Base-by-base conservation (phyloP, 2,797 vertebrate genomes). In the Propithecus perrieri region DNA sequence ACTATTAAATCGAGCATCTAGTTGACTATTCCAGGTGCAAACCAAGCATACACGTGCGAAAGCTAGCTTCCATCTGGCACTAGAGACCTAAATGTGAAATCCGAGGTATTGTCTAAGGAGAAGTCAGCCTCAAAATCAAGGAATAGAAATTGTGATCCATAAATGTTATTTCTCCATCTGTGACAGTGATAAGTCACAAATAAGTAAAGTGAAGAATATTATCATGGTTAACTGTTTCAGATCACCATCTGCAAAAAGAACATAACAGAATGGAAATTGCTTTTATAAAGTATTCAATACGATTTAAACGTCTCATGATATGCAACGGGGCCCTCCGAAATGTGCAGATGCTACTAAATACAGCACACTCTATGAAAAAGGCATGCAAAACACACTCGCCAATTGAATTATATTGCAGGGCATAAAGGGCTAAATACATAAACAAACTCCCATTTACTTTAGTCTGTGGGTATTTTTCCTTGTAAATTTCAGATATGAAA, bases 191-290 rank as follows among this genome's bases (percentile, higher is more conserved):
- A 96, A 97, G 93, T 95, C 89, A 96, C 95, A 97, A 96, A 94
- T 93, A 97, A 95, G 91, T 59, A 63, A 97, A 98, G 93, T 96
- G 97, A 96, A 95, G 94, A 96, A 30, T 81, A 55, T 63, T 96
- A 92, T 97, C 96, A 53, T 93, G 93, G 92, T 97, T 98, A 98
- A 98, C 97, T 89, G 30, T 97, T 98, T 98, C 97, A 96, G 97
- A 97, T 94, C 97, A 96, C 97, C 97, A 97, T 91, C 90, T 96
- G 93, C 97, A 91, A 96, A 92, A 97, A 87, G 92, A 97, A 96
- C 86, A 85, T 89, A 97, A 91, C 97, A 98, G 97, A 93, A 97
- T 97, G 97, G 97, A 95, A 98, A 97, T 94, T 97, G 97, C 97
- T 98, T 97, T 97, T 96, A 97, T 89, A 97, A 98, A 98, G 96